Conservation (phyloP, 2,888 invertebrate genomes). For the Drosophila kokeensis region DNA sequence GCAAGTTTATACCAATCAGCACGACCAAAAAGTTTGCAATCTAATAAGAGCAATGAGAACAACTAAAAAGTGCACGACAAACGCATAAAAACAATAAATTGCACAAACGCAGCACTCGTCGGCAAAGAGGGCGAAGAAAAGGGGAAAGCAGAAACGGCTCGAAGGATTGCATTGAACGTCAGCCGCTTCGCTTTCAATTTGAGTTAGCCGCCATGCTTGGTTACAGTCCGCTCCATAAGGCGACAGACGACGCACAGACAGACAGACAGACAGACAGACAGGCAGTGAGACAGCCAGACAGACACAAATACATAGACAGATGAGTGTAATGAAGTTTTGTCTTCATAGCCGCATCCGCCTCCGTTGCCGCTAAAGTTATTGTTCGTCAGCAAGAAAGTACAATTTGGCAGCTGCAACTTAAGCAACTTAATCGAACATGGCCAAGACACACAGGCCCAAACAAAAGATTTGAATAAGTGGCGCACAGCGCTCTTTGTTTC, state of each 20-base stretch:
- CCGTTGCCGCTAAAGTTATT: constrained; percentile 30
- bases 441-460: constrained; percentile 31
- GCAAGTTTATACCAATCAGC: constrained; percentile 63
- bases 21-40: constrained; percentile 71
- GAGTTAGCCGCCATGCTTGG: constrained; percentile 69
- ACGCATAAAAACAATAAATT: constrained; percentile 82
- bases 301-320: not conserved
- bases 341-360: constrained; percentile 57
- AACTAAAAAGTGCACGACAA: constrained; percentile 79
- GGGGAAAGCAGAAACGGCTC: constrained; percentile 16
- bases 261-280: not conserved
- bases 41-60: constrained; percentile 76
- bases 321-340: constrained; percentile 70
- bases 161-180: constrained; percentile 55
- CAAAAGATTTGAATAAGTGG: constrained; percentile 57
- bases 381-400: constrained; percentile 58
- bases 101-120: constrained; percentile 52
- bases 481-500: constrained; percentile 12
- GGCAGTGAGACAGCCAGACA: not conserved
- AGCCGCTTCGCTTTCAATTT: constrained; percentile 63
- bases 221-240: constrained; percentile 47
- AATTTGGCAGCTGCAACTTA: constrained; percentile 75
- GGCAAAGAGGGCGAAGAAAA: constrained; percentile 1
- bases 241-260: constrained; percentile 20
- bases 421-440: constrained; percentile 38